Base-by-base conservation (phyloP, 2,888 invertebrate species). In the Erebia palarica region DNA sequence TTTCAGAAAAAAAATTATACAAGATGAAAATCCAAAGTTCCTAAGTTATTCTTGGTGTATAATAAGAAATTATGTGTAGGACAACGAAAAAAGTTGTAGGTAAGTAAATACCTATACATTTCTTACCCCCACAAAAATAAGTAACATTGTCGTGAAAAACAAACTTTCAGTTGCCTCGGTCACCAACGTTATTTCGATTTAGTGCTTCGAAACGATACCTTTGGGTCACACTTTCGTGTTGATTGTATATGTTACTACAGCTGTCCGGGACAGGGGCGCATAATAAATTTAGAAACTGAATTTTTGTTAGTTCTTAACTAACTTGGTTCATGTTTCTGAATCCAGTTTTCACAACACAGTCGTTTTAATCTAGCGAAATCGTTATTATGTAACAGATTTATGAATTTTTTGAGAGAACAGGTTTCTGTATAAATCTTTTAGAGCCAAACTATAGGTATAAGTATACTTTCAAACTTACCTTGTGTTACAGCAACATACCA, bases 201-300 rank as follows among this genome's bases (percentile, higher is more conserved):
- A 71, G 76, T 76, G 70, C 71, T 77, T 73, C 74, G 75, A 75
- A 84, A 88, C 83, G 83, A 81, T 80, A 81, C 88, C 86, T 84
- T 75, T 75, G 88, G 87, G 88, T 77, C 82, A 77, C 84, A 86
- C 84, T 85, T 82, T 80, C 79, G 82, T 77, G 79, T 79, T 75
- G 72, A 76, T 79, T 75, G 75, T 75, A 76, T 75, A 73, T 64
- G 72, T 77, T 72, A 73, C 72, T 73, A 74, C 71, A 72, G 72
- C 67, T 71, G 67, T 76, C 76, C 75, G 77, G 78, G 75, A 68
- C 47, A 66, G 53, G 53, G 58, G 58, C 59, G 63, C 61, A 65
- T 75, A 74, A 75, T 75, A 72, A 74, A 75, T 65, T 72, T 72
- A 66, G 59, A 65, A 66, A 70, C 66, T 73, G 71, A 73, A 71